Evolutionary conservation across 1,140 invertebrate genomes (phyloP).

Genomic region (Nebria ingens): DNA sequence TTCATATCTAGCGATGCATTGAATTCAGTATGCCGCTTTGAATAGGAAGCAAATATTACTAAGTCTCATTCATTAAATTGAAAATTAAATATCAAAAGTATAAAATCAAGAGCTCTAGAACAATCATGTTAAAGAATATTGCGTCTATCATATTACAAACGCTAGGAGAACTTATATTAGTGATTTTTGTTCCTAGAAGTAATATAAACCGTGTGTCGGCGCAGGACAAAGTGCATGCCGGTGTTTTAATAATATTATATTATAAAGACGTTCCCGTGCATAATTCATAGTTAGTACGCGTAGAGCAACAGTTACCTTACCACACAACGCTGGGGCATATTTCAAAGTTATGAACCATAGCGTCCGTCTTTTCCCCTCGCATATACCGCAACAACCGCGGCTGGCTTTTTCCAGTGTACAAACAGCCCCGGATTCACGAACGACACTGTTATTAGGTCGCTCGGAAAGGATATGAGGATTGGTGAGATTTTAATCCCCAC

Average conservation of each 20-base stretch:
- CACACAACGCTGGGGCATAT: neutral
- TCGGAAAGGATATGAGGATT: slow-evolving; percentile 1
- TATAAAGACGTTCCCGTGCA: neutral
- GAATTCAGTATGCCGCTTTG: no score
- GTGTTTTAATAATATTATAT: neutral
- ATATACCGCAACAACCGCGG: neutral
- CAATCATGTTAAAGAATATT: no score
- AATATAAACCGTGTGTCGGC: neutral
- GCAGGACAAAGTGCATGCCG: neutral
- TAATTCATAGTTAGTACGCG: neutral
- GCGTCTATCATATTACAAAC: no score
- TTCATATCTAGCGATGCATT: no score
- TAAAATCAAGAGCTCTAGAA: no score
- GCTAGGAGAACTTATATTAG: no score
- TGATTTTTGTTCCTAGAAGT: no score
- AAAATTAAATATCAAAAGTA: no score
- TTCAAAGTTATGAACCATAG: neutral
- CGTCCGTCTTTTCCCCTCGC: neutral
- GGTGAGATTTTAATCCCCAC: slow-evolving; percentile 9
- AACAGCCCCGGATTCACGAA: neutral
- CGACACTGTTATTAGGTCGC: neutral
- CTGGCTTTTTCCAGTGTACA: neutral
- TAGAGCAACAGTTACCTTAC: neutral
- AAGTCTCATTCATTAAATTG: no score
- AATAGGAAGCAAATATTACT: no score